phyloP scores from a whole-genome alignment of 2,797 vertebrate species.

The Phylloscopus collybita region DNA sequence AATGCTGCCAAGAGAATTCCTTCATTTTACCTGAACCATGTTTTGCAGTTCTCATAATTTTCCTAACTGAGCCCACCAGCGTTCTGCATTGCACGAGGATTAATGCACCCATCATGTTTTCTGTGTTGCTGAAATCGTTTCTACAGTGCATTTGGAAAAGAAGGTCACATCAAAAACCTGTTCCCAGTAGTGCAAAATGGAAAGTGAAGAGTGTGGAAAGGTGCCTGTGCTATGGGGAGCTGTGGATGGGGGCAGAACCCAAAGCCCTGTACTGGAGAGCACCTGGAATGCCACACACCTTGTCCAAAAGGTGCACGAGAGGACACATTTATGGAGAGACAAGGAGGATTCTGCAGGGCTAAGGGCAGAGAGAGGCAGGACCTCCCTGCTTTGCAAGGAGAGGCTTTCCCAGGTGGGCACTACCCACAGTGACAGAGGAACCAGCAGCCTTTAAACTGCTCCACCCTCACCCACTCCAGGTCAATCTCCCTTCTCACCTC shows the following conservation, averaged over 20 bases:
- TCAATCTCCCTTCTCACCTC: neutral
- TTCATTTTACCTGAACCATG: neutral
- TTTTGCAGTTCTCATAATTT: neutral
- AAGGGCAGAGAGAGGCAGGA: neutral
- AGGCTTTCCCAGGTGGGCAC: neutral
- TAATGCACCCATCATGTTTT: neutral
- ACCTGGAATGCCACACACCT: neutral
- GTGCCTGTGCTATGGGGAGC: rapidly evolving
- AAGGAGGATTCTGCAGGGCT: neutral
- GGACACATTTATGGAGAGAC: neutral
- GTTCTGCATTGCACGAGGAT: neutral
- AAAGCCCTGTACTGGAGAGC: neutral
- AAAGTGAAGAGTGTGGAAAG: neutral
- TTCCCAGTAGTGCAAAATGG: neutral
- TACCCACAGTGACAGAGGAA: neutral
- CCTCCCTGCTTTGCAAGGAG: rapidly evolving
- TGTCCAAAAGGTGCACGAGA: rapidly evolving
- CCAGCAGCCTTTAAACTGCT: neutral
- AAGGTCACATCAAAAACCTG: neutral
- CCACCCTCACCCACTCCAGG: neutral
- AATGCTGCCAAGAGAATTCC: neutral
- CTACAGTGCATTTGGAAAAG: neutral
- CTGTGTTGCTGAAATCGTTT: neutral
- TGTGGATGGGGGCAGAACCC: neutral
- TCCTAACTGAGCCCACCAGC: neutral